phyloP scores from a whole-genome alignment of 92 coral and sea anemone genomes.

The Epizoanthus stellaris region DNA sequence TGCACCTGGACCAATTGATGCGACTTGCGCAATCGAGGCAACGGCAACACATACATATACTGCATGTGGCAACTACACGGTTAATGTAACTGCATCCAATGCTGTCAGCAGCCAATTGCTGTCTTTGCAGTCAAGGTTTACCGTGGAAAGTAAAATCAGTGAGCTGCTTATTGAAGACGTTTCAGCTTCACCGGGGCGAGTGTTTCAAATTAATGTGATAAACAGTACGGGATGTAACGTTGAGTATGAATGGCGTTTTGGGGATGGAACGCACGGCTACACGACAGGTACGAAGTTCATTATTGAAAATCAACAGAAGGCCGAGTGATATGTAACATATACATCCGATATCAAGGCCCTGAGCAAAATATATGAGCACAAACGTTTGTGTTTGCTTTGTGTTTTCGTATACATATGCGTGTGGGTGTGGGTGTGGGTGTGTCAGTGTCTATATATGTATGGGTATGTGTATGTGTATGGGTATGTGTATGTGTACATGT shows the following conservation, averaged over 20 bases:
- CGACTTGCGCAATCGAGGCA: conserved; percentile 7
- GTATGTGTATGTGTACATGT: too few species aligned
- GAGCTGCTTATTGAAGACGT: background rate
- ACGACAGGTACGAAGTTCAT: background rate
- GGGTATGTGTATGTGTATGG: too few species aligned
- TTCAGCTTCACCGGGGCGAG: background rate
- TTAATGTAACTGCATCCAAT: conserved; percentile 19
- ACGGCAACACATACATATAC: conserved; percentile 15
- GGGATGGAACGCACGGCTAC: background rate
- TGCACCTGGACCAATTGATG: background rate
- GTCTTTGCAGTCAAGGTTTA: conserved; percentile 27
- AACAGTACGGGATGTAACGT: background rate
- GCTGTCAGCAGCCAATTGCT: conserved; percentile 26
- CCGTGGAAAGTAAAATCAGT: background rate
- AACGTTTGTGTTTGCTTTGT: background rate
- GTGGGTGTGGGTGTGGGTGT: background rate
- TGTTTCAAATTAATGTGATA: background rate
- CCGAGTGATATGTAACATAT: too few species aligned
- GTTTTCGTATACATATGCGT: too few species aligned
- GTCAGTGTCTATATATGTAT: background rate
- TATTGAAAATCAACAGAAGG: background rate
- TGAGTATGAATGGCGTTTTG: conserved; percentile 20
- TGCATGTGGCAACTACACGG: conserved; percentile 17
- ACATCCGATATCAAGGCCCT: background rate
- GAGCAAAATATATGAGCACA: background rate